Base-by-base conservation (phyloP, 2,888 invertebrate genomes). In the Limnephilus auricula region DNA sequence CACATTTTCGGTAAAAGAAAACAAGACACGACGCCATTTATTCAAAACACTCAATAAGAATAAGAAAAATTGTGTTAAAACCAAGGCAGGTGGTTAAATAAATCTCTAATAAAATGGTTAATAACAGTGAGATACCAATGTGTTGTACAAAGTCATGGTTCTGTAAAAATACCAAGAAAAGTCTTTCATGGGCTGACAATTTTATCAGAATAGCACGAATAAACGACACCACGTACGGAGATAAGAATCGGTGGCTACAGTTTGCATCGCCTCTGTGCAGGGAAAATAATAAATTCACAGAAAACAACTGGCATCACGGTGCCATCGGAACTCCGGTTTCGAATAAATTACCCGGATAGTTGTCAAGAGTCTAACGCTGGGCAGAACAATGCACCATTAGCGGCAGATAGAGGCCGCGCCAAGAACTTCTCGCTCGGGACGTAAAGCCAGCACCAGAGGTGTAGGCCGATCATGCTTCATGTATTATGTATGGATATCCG, bases 341-440 rank as follows among this genome's bases (percentile, higher is more conserved):
- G 88, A 88, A 91, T 91, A 91, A 91, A 91, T 78, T 88, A 88
- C 82, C 37, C 83, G 45, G 82, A 82, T 83, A 90, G 83, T 90
- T 90, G 90, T 90, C 90, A 45, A 65, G 82, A n/a, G 83, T 65
- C 84, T 90, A 79, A 83, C 50, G 45, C 80, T 34, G 30, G 90
- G 89, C 91, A 89, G 91, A 89, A 91, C 91, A 91, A 91, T 91
- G 89, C 83, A 34, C 91, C 89, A 91, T 91, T 91, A 91, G 83
- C 79, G 82, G 90, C 90, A n/a, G 82, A 90, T 82, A 90, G 82
- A 32, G 25, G 90, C 82, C 79, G 78, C 32, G 34, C 65, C 65
- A 65, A 65, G 65, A 65, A 65, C 25, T 37, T 88, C 87, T 88
- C 87, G 87, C 87, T 12, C 31, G 32, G 83, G 90, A 50, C n/a